Conservation (phyloP, 2,797 vertebrate species). For the Bucorvus abyssinicus region DNA sequence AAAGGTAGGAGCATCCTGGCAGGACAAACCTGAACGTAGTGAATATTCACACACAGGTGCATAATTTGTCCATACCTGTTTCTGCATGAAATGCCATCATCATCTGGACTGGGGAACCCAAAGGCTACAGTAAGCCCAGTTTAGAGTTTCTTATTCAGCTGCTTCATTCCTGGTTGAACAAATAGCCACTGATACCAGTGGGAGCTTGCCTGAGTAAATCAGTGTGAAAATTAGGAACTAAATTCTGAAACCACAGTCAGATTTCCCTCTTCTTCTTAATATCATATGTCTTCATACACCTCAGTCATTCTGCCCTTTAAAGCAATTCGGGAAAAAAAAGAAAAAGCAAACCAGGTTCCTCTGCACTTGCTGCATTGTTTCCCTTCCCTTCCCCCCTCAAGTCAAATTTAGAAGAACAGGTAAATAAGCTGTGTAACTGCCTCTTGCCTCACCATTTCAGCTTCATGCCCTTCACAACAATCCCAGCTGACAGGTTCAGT, state of each 20-base stretch:
- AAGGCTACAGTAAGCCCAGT: neutral
- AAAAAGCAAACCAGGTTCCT: neutral
- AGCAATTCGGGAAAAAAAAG: neutral
- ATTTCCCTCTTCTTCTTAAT: neutral
- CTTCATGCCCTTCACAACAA: neutral
- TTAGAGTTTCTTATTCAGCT: neutral
- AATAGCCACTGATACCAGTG: neutral
- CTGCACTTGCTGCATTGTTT: neutral
- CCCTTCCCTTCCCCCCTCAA: neutral
- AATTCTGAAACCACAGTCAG: neutral
- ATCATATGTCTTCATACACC: neutral
- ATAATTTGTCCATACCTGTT: neutral
- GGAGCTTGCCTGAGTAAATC: neutral
- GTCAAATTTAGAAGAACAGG: conserved; percentile 22
- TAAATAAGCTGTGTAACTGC: conserved; percentile 39
- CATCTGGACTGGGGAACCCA: neutral
- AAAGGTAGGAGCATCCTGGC: neutral
- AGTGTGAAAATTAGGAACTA: neutral
- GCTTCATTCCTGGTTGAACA: neutral
- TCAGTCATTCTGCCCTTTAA: neutral
- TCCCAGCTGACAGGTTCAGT: conserved; percentile 37
- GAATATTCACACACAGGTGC: neutral
- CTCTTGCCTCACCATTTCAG: neutral
- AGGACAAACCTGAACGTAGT: neutral
- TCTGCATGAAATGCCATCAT: neutral